Percentiles rank a stretch among this genome's conserved stretches.
Conservation (phyloP, 35 echinoderm and acorn worm species). For the Anneissia japonica region DNA sequence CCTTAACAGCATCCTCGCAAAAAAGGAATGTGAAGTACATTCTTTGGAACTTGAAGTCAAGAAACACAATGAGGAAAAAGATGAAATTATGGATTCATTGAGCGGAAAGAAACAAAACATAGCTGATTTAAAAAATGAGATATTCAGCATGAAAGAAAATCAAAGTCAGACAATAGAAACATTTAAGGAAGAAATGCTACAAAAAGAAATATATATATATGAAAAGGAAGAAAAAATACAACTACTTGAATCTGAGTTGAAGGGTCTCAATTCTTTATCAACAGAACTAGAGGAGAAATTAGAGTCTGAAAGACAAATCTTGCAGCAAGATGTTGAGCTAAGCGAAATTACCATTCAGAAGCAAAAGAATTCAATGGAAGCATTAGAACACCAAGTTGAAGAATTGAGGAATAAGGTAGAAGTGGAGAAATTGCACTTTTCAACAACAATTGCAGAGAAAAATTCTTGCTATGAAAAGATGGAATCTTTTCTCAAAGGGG, state of each 20-base stretch:
- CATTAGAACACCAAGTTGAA: constrained; percentile 14
- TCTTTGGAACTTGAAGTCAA: background rate
- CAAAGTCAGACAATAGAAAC: constrained; percentile 6
- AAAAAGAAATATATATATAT: constrained; percentile 33
- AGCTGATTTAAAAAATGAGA: background rate
- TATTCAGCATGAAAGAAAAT: background rate
- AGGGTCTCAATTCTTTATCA: background rate
- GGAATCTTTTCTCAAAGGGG: no score
- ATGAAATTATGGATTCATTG: background rate
- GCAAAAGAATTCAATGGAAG: constrained; percentile 2
- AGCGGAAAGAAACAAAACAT: constrained; percentile 26
- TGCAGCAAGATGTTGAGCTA: constrained; percentile 35
- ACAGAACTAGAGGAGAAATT: background rate
- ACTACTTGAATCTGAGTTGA: background rate
- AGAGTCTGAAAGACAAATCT: constrained; percentile 38
- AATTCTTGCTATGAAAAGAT: background rate
- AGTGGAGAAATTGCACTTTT: background rate
- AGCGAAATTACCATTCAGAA: constrained; percentile 11
- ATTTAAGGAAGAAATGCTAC: constrained; percentile 5
- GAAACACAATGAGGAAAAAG: background rate
- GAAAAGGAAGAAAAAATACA: constrained; percentile 5
- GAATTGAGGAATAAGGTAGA: background rate
- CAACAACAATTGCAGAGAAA: background rate
- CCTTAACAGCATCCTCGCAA: constrained; percentile 6
- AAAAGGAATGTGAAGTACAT: background rate